A percentile compares a stretch with the other conserved stretches of the same genome.
These are phyloP conservation scores for Sebastes vulpes DNA, from an alignment of 2,797 vertebrate species.

Conservation along the genomic window DNA sequence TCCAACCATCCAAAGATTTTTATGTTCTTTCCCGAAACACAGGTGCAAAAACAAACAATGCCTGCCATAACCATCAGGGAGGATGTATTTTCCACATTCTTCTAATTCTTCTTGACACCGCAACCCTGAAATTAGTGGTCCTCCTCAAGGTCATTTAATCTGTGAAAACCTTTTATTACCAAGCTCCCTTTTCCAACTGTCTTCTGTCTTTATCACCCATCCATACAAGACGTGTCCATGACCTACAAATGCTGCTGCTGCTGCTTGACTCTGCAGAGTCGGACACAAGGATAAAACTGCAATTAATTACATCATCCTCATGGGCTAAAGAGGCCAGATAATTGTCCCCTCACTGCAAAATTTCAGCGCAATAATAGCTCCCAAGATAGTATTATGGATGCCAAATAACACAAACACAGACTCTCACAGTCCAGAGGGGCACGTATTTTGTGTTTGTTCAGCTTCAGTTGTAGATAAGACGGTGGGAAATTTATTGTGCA, in stretches of 20 bases:
- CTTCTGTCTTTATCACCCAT: conserved; percentile 14
- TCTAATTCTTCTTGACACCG: conserved; percentile 21
- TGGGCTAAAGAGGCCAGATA: conserved; percentile 51
- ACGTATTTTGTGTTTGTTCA: conserved; percentile 49
- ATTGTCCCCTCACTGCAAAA: conserved; percentile 59
- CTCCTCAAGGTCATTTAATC: conserved; percentile 44
- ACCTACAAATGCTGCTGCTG: conserved; percentile 4
- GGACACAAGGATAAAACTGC: conserved; percentile 24
- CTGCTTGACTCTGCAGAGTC: conserved; percentile 18
- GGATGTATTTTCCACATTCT: conserved; percentile 57
- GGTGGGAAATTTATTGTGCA: conserved; percentile 56
- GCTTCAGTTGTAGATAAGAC: conserved; percentile 60
- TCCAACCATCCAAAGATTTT: conserved; percentile 19
- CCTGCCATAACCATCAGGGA: conserved; percentile 29
- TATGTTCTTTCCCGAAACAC: conserved; percentile 27
- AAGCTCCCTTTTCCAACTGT: conserved; percentile 7
- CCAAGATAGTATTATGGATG: conserved; percentile 44
- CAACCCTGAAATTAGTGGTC: conserved; percentile 53
- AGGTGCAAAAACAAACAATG: conserved; percentile 58
- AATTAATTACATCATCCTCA: conserved; percentile 64
- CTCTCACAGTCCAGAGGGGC: conserved; percentile 50
- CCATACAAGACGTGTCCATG: conserved; percentile 2
- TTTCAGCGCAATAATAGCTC: conserved; percentile 62
- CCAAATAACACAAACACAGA: conserved; percentile 68
- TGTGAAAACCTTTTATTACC: conserved; percentile 37